phyloP scores from a whole-genome alignment of 2,797 vertebrate genomes.

The Aplochiton taeniatus region DNA sequence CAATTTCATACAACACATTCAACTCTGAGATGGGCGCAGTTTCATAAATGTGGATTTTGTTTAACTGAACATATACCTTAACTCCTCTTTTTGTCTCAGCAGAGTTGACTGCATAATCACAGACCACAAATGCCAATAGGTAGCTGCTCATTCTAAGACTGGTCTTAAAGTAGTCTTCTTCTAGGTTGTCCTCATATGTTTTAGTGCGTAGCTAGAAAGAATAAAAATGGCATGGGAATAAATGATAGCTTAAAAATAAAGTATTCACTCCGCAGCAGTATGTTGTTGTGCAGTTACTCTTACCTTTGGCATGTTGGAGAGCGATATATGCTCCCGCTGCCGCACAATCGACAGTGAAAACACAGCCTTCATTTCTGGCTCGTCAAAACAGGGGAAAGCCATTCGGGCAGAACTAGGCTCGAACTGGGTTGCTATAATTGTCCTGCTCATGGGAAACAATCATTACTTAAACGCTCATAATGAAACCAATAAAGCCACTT shows the following conservation, averaged over 20 bases:
- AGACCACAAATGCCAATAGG: slow-evolving; percentile 30
- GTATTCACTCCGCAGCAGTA: neutral
- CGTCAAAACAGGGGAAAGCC: slow-evolving; percentile 36
- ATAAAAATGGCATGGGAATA: neutral
- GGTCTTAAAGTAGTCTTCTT: slow-evolving; percentile 28
- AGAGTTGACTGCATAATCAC: slow-evolving; percentile 21
- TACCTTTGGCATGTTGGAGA: slow-evolving; percentile 37
- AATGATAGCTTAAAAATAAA: neutral
- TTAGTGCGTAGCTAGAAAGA: slow-evolving; percentile 9
- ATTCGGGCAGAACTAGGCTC: slow-evolving; percentile 25
- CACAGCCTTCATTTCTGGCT: slow-evolving; percentile 31
- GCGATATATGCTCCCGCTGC: slow-evolving; percentile 7
- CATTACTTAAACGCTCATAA: too few relatives aligned
- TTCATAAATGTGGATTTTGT: too few relatives aligned
- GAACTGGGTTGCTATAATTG: slow-evolving; percentile 19
- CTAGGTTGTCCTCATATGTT: slow-evolving; percentile 3
- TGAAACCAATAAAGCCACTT: neutral
- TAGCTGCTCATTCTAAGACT: slow-evolving; percentile 41
- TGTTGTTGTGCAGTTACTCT: neutral
- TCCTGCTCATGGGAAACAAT: neutral
- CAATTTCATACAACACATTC: too few relatives aligned
- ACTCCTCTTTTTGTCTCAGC: slow-evolving; percentile 25
- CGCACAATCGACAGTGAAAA: slow-evolving; percentile 24
- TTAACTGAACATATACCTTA: slow-evolving; percentile 7
- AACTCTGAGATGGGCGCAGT: too few relatives aligned